phyloP scores from a whole-genome alignment of 2,113 vertebrate species.

The Malurus alboscapulatus region DNA sequence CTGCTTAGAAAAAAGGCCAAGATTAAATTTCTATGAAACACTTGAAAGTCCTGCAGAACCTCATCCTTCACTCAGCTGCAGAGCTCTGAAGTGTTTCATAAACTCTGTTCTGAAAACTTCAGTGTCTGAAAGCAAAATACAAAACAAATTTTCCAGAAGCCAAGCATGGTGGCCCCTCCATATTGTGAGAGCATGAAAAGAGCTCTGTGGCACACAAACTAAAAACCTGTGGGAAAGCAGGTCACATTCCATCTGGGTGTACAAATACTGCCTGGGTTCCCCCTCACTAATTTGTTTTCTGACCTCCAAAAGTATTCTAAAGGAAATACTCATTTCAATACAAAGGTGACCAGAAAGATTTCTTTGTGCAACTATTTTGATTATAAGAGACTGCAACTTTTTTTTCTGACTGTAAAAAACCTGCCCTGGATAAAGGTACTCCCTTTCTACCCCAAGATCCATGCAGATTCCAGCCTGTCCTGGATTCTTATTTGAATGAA shows the following conservation, averaged over 20 bases:
- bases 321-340: not conserved
- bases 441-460: not conserved
- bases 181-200: not conserved
- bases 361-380: not conserved
- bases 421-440: not conserved
- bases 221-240: not conserved
- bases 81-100: not conserved
- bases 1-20: not conserved
- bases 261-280: not conserved
- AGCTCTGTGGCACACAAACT: not conserved
- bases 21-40: not conserved
- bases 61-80: not conserved
- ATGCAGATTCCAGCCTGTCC: not conserved
- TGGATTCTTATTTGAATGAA: not conserved
- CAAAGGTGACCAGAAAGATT: not conserved
- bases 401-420: not conserved
- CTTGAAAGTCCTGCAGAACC: not conserved
- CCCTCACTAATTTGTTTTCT: not conserved
- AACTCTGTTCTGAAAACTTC: not conserved
- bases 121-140: not conserved
- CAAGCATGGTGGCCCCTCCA: rapidly evolving
- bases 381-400: not conserved
- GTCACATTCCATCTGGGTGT: not conserved
- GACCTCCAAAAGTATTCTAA: not conserved
- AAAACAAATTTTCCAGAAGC: not conserved